These are phyloP conservation scores for Orycteropus afer DNA, from an alignment of 2,113 vertebrate genomes.

Conservation along the genomic window DNA sequence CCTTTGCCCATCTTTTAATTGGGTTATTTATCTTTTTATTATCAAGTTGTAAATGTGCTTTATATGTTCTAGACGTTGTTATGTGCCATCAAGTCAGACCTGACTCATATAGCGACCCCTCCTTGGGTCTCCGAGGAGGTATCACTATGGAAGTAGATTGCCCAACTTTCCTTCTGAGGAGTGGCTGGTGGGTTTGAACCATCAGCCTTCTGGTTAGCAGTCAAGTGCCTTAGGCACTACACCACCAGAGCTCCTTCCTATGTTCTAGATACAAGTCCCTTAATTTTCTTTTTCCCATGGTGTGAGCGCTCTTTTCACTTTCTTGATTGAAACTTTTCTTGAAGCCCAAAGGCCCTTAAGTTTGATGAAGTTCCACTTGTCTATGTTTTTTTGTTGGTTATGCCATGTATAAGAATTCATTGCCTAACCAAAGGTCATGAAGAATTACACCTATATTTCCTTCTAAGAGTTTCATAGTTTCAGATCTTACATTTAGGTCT, in stretches of 20 bases:
- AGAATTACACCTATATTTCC: slow-evolving; percentile 53
- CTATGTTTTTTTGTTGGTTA: neutral
- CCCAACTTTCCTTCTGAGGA: too few species aligned
- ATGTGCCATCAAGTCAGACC: too few species aligned
- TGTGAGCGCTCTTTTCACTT: slow-evolving; percentile 53
- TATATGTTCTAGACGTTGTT: slow-evolving; percentile 42
- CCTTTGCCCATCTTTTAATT: slow-evolving; percentile 47
- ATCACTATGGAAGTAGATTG: too few species aligned
- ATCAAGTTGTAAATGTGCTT: slow-evolving; percentile 36
- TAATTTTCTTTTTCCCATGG: slow-evolving; percentile 51
- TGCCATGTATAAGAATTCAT: slow-evolving; percentile 38
- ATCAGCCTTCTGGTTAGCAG: too few species aligned
- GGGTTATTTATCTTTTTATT: slow-evolving; percentile 42
- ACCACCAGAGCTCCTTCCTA: too few species aligned
- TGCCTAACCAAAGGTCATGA: slow-evolving; percentile 41
- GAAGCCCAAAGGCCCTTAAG: slow-evolving; percentile 58
- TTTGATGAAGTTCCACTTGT: slow-evolving; percentile 46
- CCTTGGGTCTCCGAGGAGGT: too few species aligned
- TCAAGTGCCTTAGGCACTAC: too few species aligned
- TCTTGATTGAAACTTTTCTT: slow-evolving; percentile 13
- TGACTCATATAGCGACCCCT: too few species aligned
- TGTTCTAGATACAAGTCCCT: slow-evolving; percentile 42
- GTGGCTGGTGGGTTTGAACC: too few species aligned
- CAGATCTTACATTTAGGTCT: slow-evolving; percentile 19
- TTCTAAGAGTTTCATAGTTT: slow-evolving; percentile 23